phyloP scores from a whole-genome alignment of 2,888 invertebrate genomes.

The Zygogramma bicolorata region DNA sequence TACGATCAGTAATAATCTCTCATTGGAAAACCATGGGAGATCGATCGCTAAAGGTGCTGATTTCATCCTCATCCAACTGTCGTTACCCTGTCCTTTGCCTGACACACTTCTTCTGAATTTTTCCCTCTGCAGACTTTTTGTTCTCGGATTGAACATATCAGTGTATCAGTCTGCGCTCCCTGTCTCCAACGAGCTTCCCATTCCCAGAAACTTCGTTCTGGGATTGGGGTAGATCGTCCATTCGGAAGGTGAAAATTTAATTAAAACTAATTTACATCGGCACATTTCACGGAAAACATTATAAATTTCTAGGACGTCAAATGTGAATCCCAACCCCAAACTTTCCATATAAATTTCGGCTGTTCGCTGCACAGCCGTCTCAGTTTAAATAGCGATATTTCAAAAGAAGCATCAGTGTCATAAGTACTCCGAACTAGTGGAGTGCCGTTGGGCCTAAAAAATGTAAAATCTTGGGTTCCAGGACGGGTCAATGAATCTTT shows the following conservation, averaged over 20 bases:
- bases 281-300: conserved; percentile 19
- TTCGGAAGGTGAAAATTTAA: conserved; percentile 16
- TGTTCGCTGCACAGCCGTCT: background rate
- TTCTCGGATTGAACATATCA: background rate
- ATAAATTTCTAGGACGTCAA: conserved; percentile 14
- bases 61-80: no score
- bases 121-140: background rate
- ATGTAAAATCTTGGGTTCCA: no score
- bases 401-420: background rate
- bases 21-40: no score
- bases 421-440: no score
- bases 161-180: background rate
- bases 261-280: conserved; percentile 22
- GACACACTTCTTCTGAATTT: background rate
- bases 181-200: background rate
- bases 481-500: no score
- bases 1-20: no score
- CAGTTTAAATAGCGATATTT: conserved; percentile 3
- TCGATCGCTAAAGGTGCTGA: no score
- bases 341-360: conserved; percentile 24
- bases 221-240: background rate
- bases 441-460: no score
- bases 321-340: conserved; percentile 24
- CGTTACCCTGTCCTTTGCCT: no score
- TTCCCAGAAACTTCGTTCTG: background rate